These are phyloP conservation scores for Phocoena sinus DNA, from an alignment of 2,113 vertebrate species.

Conservation along the genomic window DNA sequence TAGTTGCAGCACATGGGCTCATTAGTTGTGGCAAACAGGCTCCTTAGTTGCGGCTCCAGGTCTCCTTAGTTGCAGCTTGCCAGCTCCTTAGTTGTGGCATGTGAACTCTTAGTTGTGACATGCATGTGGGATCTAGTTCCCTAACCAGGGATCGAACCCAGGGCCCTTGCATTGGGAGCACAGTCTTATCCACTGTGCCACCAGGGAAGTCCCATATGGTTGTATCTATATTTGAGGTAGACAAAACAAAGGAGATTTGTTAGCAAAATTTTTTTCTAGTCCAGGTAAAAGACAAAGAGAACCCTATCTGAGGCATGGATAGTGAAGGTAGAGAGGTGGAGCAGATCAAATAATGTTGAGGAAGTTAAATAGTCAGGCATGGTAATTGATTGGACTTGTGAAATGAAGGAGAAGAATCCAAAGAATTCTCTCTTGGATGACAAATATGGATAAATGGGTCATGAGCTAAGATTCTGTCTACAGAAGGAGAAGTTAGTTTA, in stretches of 20 bases:
- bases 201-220: too few species aligned
- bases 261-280: not conserved
- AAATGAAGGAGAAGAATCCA: not conserved
- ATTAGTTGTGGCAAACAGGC: too few species aligned
- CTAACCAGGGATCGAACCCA: too few species aligned
- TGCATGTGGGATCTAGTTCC: too few species aligned
- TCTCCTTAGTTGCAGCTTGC: too few species aligned
- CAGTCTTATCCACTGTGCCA: too few species aligned
- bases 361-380: not conserved
- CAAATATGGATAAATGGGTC: not conserved
- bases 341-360: not conserved
- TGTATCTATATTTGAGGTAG: not conserved
- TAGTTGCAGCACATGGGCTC: too few species aligned
- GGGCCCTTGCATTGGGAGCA: too few species aligned
- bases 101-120: too few species aligned
- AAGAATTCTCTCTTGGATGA: not conserved
- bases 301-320: not conserved
- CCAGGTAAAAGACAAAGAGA: not conserved
- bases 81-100: too few species aligned
- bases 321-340: not conserved
- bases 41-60: too few species aligned
- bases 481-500: not conserved
- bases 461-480: not conserved
- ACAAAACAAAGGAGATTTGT: not conserved
- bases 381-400: not conserved